Conservation (phyloP, 2,888 invertebrate genomes). For the Sminthurinus aureus region DNA sequence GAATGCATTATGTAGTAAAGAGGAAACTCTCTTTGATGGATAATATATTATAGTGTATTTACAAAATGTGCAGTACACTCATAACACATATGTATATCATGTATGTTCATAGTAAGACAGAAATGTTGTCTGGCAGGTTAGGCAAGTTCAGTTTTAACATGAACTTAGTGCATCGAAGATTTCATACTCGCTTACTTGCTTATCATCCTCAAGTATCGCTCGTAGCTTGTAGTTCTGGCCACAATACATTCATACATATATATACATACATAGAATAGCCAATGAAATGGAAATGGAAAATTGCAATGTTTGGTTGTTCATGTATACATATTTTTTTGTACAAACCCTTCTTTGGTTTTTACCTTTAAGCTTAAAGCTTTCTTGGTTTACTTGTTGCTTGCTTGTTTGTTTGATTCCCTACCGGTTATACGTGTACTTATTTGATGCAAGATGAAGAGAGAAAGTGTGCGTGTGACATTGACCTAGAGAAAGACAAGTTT, state of each 20-base stretch:
- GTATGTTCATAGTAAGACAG: neutral
- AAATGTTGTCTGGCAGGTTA: conserved; percentile 10
- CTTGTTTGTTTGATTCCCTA: neutral
- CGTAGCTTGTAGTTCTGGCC: neutral
- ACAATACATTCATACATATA: neutral
- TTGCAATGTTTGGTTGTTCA: neutral
- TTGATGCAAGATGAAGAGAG: conserved; percentile 40
- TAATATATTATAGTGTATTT: too few relatives aligned
- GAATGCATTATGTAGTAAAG: conserved; percentile 7
- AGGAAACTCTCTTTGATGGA: neutral
- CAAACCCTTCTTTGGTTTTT: neutral
- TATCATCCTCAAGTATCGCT: neutral
- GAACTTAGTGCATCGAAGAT: neutral
- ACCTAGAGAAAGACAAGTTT: conserved; percentile 59
- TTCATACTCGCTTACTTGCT: neutral
- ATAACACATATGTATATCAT: neutral
- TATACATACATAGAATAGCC: too few relatives aligned
- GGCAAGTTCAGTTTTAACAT: neutral
- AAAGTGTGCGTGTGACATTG: conserved; percentile 58
- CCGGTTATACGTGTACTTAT: neutral
- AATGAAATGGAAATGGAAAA: neutral
- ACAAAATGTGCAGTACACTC: neutral
- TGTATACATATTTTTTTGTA: neutral
- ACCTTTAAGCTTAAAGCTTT: neutral
- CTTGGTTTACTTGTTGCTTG: neutral